Base-by-base conservation (phyloP, 2,888 invertebrate species). In the Neelides folsomi region DNA sequence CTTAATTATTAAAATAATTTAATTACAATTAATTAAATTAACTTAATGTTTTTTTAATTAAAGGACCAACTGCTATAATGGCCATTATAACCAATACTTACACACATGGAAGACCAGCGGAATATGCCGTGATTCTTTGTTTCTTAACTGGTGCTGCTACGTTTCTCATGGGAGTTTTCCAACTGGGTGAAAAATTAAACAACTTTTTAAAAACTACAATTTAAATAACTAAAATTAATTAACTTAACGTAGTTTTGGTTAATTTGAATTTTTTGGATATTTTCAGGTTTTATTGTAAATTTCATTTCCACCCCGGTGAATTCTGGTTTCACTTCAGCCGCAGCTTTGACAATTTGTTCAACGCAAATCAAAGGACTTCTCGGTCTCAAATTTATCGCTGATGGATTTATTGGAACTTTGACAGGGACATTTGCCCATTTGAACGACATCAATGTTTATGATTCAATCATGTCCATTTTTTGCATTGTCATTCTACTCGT, bases 211-310 rank as follows among this genome's bases (percentile, higher is more conserved):
- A 27, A 27, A 27, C 27, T 27, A 3, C 27, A 27, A 27, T 27
- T 27, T 27, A 27, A 5, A 5, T 27, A 27, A 5, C 27, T 27
- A 27, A 27, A 27, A n/a, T n/a, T n/a, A n/a, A n/a, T n/a, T n/a
- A n/a, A n/a, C n/a, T n/a, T n/a, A n/a, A n/a, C n/a, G n/a, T n/a
- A n/a, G n/a, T n/a, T n/a, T n/a, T 3, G 7, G 27, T 27, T 5
- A 27, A 27, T 27, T 3, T 5, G 27, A 27, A 27, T 7, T 27
- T 27, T n/a, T n/a, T n/a, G n/a, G 7, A 27, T 5, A 27, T 10
- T 45, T 19, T 12, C 34, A 63, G 63, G 64, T 27, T 65, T 65
- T 34, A 65, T 65, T 16, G 65, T 62, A 8, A 63, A 65, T 46
- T 65, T 65, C 41, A 65, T 65, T 15, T 59, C 59, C 27, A 49